A percentile compares a stretch with the other conserved stretches of the same genome.
phyloP scores from a whole-genome alignment of 2,113 vertebrate genomes.

The Ictalurus furcatus region DNA sequence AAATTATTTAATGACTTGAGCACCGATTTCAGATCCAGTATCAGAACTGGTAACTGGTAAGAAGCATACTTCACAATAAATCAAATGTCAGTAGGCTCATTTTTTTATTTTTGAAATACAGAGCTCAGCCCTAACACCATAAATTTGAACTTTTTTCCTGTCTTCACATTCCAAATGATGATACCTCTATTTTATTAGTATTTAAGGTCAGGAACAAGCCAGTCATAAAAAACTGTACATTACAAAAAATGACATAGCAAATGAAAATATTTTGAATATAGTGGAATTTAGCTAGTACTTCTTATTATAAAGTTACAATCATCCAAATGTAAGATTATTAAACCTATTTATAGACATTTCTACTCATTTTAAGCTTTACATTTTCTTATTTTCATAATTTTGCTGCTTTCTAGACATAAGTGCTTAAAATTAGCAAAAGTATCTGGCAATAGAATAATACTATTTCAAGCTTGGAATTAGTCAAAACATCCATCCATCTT shows the following conservation, averaged over 20 bases:
- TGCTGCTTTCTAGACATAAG: not conserved
- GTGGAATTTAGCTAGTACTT: not conserved
- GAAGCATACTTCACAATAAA: not conserved
- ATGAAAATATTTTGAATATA: not conserved
- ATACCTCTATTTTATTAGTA: not conserved
- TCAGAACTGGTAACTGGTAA: not conserved
- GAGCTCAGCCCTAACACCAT: not conserved
- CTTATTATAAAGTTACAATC: not conserved
- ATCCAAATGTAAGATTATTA: not conserved
- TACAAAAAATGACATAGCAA: not conserved
- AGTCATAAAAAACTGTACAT: not conserved
- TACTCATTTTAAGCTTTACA: not conserved
- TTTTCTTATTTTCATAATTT: not conserved
- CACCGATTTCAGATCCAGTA: not conserved
- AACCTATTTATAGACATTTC: not conserved
- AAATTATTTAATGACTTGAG: not conserved
- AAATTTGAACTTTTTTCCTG: not conserved
- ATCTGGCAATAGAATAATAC: not conserved
- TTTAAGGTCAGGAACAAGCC: not conserved
- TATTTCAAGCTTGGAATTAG: not conserved
- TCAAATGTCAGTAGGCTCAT: not conserved
- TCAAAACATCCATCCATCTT: not conserved
- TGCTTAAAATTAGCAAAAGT: not conserved
- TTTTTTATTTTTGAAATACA: not conserved
- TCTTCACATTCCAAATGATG: not conserved